Conservation (phyloP, 23 tunicate genomes). For the Ascidia mentula region DNA sequence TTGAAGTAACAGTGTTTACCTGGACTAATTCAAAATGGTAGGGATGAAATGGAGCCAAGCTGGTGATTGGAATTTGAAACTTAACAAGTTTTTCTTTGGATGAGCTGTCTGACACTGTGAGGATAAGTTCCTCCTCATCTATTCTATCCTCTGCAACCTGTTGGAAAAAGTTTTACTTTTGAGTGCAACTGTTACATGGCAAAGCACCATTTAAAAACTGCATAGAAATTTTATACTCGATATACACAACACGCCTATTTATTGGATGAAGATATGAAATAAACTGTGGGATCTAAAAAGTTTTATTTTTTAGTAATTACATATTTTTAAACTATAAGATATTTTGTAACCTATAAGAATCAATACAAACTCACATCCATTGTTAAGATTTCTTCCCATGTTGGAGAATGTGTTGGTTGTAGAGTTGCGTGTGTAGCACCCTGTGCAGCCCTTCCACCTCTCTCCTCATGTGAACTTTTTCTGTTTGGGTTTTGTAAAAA, state of each 20-base stretch:
- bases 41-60: conserved; percentile 79
- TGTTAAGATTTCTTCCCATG: conserved; percentile 77
- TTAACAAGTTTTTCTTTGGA: conserved; percentile 72
- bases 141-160: conserved; percentile 54
- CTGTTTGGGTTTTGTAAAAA: no score
- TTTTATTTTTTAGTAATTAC: no score
- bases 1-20: conserved; percentile 6
- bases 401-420: conserved; percentile 83
- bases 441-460: conserved; percentile 54
- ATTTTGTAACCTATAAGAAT: not conserved
- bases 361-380: conserved; percentile 43
- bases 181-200: not conserved
- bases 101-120: conserved; percentile 67
- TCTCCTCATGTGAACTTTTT: conserved; percentile 66
- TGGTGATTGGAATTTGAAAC: conserved; percentile 41
- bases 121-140: conserved; percentile 66
- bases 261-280: no score
- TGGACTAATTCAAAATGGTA: conserved; percentile 86
- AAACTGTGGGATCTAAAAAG: no score
- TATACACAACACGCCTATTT: no score
- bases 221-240: no score
- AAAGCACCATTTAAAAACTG: not conserved
- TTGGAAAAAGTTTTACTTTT: not conserved
- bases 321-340: no score
- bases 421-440: conserved; percentile 67